Base-by-base conservation (phyloP, 2,113 vertebrate species). In the Sapajus apella region DNA sequence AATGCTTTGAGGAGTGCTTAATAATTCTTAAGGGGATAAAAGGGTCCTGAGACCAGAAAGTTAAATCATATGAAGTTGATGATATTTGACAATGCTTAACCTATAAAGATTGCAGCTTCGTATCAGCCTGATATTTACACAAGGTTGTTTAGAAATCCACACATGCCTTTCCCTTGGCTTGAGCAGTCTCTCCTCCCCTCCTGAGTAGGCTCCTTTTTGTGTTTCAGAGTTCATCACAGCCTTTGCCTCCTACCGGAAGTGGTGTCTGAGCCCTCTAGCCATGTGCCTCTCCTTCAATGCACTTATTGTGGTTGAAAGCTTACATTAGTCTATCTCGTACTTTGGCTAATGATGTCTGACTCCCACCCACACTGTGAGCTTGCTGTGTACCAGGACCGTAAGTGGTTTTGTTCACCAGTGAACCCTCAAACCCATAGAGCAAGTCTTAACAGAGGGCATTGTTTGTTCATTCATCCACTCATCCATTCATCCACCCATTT, bases 401-500 rank as follows among this genome's bases (percentile, higher is more conserved):
- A 32, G 66, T 10, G 35, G 18, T 23, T 88, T 40, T 27, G 14
- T 17, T 27, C 9, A 16, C 9, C 30, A n/a, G 10, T 16, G 16
- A 21, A 52, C 27, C 45, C n/a, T 75, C 12, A 66, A 9, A n/a
- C 21, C 20, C 55, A 16, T 6, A 43, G 27, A 18, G 11, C 43
- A 83, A 14, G 14, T 35, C 10, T 89, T 64, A 6, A 27, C 8
- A 40, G 45, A 56, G 30, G 17, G 12, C 37, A 14, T 11, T 5
- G 1, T 40, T 81, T 35, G 21, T 25, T 77, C 3, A 32, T 32
- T 2, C 45, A 30, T 14, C 3, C 35, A 20, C 10, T 11, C 35
- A 50, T 20, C 27, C 12, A 27, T 30, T 4, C 23, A 4, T 30
- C 70, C 0, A 3, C 4, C 43, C 11, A 25, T 18, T 2, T 8